Evolutionary conservation across 2,113 vertebrate genomes (phyloP), one percentile per base, ranked within the genome.

Genomic region (Quiscalus mexicanus): DNA sequence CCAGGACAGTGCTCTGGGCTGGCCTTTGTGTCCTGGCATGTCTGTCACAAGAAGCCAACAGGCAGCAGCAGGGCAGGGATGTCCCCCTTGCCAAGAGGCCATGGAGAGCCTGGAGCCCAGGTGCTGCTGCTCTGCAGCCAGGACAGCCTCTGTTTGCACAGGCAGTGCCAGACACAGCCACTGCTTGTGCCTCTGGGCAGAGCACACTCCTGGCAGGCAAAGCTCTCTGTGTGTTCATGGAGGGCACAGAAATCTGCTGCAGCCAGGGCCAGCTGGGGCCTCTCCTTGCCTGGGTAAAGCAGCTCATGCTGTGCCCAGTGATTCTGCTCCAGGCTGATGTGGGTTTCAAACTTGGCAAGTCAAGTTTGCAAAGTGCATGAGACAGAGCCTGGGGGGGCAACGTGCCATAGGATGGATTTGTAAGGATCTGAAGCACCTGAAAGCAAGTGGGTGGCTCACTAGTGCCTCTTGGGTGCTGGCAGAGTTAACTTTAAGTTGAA

Each of bases 301-400:
- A 27, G 55, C 44, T 52, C 3, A 0, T 41, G 39, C 67, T 0
- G 0, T 33, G 23, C 60, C 35, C 0, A 0, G 30, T 10, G 62
- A 12, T 3, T 2, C n/a, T 31, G 53, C 62, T 84, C 23, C 52
- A 47, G 58, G 52, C 25, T 71, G 74, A 25, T 37, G 9, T 13
- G 77, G 22, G 15, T 19, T 67, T 37, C 4, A 3, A 20, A 55
- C 44, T 13, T 47, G 20, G 31, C 39, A 63, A 64, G 31, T 31
- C 21, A 24, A 19, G 4, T 2, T 64, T 25, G 13, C 60, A 44
- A 47, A 74, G 23, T 53, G 45, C 37, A 9, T 7, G 44, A 81
- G 68, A 45, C 25, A 53, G 65, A 68, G 7, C 18, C n/a, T 28
- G 27, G 53, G 37, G 31, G 77, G n/a, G 47, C n/a, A 76, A 9